A percentile compares a stretch with the other conserved stretches of the same genome.
These are phyloP conservation scores for Heliconius ismenius DNA, from an alignment of 2,888 invertebrate genomes.

Conservation along the genomic window DNA sequence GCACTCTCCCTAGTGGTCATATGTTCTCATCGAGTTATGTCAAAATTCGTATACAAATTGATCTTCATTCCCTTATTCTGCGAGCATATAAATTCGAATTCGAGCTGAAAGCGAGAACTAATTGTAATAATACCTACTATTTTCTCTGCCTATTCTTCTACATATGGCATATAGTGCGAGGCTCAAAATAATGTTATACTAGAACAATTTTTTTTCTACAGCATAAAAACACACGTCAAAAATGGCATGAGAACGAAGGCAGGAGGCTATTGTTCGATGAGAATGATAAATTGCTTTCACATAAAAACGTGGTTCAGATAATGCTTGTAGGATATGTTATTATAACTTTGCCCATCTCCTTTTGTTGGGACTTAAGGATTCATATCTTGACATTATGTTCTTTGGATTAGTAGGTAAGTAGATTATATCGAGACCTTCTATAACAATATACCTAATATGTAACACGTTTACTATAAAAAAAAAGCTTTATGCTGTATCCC, in stretches of 20 bases:
- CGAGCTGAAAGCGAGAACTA: too few species aligned
- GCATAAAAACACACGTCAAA: background rate
- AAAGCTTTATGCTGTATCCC: too few species aligned
- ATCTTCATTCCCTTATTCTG: background rate
- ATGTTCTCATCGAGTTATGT: too few species aligned
- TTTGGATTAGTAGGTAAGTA: background rate
- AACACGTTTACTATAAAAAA: background rate
- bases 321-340: slow-evolving; percentile 62
- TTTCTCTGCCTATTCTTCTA: background rate
- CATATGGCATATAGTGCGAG: background rate
- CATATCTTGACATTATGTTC: slow-evolving; percentile 43
- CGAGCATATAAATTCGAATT: background rate
- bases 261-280: slow-evolving; percentile 22
- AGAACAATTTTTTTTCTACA: background rate
- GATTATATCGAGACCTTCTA: background rate
- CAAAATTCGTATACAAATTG: too few species aligned
- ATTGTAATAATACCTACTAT: background rate
- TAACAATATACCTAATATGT: background rate
- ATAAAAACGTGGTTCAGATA: slow-evolving; percentile 57
- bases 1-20: too few species aligned
- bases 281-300: slow-evolving; percentile 52
- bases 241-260: background rate
- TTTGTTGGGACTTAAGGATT: slow-evolving; percentile 69
- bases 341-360: slow-evolving; percentile 64
- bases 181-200: background rate